phyloP scores from a whole-genome alignment of 2,797 vertebrate genomes.

The Discoglossus pictus region DNA sequence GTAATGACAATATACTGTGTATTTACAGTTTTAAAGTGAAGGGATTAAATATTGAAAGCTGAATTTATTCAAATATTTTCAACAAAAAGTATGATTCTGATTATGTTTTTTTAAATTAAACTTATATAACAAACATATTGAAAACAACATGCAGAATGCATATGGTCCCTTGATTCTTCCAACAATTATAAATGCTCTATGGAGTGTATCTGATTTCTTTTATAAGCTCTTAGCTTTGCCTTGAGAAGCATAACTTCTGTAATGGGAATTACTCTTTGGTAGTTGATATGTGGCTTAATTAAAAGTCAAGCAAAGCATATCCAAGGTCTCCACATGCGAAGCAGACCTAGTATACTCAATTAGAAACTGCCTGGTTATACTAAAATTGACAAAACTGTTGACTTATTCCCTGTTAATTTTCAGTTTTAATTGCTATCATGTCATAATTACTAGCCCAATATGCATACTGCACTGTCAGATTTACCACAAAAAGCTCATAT shows the following conservation, averaged over 20 bases:
- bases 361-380: slow-evolving; percentile 25
- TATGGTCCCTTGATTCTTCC: slow-evolving; percentile 26
- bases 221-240: slow-evolving; percentile 40
- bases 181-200: slow-evolving; percentile 47
- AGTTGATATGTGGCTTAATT: slow-evolving; percentile 49
- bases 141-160: slow-evolving; percentile 21
- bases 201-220: slow-evolving; percentile 47
- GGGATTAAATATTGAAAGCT: too few species aligned
- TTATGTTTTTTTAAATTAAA: slow-evolving; percentile 2
- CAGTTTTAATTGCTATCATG: slow-evolving; percentile 14
- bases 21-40: too few species aligned
- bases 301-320: slow-evolving; percentile 46
- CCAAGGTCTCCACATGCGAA: slow-evolving; percentile 23
- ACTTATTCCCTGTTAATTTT: slow-evolving; percentile 3
- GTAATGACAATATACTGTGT: too few species aligned
- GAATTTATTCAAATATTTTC: too few species aligned
- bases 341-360: slow-evolving; percentile 32
- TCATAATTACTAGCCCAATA: slow-evolving; percentile 1
- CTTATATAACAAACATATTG: slow-evolving; percentile 5
- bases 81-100: not conserved
- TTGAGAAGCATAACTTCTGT: slow-evolving; percentile 33
- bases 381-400: slow-evolving; percentile 21
- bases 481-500: not conserved
- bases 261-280: slow-evolving; percentile 48
- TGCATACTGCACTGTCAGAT: not conserved